A percentile compares a stretch with the other conserved stretches of the same genome.
These are phyloP conservation scores for Ochotona princeps DNA, from an alignment of 2,113 vertebrate genomes.

Conservation along the genomic window DNA sequence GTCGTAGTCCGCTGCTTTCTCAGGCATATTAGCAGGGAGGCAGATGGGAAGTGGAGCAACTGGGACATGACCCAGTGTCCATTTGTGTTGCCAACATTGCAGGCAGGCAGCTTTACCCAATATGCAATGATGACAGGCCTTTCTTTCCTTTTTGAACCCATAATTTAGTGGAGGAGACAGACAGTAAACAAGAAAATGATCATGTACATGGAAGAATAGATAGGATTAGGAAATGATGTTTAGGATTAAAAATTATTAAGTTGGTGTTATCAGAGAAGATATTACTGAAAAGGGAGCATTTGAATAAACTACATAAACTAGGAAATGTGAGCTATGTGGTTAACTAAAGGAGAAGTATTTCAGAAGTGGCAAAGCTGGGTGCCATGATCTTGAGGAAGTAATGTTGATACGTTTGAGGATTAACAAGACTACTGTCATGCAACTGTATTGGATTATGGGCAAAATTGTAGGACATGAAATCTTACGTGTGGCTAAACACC, in stretches of 20 bases:
- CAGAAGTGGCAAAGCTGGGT: neutral
- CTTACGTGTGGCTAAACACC: neutral
- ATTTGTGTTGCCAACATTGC: too few species aligned
- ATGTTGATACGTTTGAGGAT: neutral
- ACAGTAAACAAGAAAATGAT: neutral
- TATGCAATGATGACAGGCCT: too few species aligned
- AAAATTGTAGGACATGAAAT: conserved; percentile 6
- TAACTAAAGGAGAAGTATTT: neutral
- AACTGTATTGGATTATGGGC: neutral
- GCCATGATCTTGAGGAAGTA: neutral
- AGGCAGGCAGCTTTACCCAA: too few species aligned
- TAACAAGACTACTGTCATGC: neutral
- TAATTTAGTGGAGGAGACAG: neutral
- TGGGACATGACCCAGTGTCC: too few species aligned
- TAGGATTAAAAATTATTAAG: neutral
- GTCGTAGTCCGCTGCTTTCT: too few species aligned
- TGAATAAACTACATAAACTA: conserved; percentile 2
- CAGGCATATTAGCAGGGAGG: too few species aligned
- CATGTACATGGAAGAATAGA: neutral
- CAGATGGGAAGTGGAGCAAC: too few species aligned
- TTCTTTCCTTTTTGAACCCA: too few species aligned
- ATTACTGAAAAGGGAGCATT: neutral
- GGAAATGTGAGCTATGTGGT: neutral
- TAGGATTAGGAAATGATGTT: neutral
- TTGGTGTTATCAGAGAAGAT: conserved; percentile 35